These are phyloP conservation scores for Rhyzopertha dominica DNA, from an alignment of 1,140 invertebrate genomes.

Conservation along the genomic window DNA sequence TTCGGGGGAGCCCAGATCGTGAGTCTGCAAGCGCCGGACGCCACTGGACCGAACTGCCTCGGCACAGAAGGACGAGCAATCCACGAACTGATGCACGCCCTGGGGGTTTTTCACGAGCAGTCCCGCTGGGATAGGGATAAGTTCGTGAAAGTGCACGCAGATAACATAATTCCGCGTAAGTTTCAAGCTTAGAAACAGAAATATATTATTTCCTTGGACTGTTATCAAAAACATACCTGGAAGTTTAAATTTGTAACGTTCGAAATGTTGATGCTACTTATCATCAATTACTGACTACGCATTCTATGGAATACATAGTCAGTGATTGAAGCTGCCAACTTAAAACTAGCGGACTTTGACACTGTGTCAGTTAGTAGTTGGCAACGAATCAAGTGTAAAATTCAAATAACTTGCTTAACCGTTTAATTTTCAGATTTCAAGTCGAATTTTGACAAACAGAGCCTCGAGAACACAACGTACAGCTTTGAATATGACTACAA, in stretches of 20 bases:
- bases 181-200: too few species aligned
- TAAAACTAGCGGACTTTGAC: too few species aligned
- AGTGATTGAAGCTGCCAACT: neutral
- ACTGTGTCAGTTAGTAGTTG: too few species aligned
- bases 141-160: slow-evolving; percentile 53
- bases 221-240: too few species aligned
- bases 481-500: slow-evolving; percentile 66
- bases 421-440: slow-evolving; percentile 49
- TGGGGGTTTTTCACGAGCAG: slow-evolving; percentile 64
- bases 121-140: slow-evolving; percentile 57
- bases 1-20: slow-evolving; percentile 62
- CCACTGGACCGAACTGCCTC: slow-evolving; percentile 54
- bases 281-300: too few species aligned
- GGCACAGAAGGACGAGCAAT: slow-evolving; percentile 56
- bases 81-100: slow-evolving; percentile 63
- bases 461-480: slow-evolving; percentile 56
- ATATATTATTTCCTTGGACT: too few species aligned
- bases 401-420: neutral
- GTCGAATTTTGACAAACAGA: slow-evolving; percentile 59
- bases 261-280: too few species aligned
- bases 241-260: too few species aligned
- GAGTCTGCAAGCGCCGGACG: slow-evolving; percentile 58
- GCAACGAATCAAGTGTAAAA: too few species aligned
- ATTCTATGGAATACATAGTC: neutral
- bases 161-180: slow-evolving; percentile 55